Evolutionary conservation across 2,797 vertebrate genomes (phyloP), one percentile per base, ranked within the genome.

Genomic region (Chaenodraco wilsoni): DNA sequence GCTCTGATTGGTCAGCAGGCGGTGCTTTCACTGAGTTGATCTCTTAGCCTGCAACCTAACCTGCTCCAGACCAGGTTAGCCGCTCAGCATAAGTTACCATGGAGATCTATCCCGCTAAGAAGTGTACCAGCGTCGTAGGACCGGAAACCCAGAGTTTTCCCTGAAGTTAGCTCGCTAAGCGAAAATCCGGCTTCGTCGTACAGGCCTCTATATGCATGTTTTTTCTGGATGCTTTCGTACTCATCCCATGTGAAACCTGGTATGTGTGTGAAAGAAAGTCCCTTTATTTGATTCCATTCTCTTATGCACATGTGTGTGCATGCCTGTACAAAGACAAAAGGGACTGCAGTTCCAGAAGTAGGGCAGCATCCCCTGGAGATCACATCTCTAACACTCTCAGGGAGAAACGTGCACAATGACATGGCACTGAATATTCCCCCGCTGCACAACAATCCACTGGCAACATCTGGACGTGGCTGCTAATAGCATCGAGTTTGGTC

Each of bases 341-440:
- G 86, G 84, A 84, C 74, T 52, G 50, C 58, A 81, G 84, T 90
- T 81, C 72, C 70, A 72, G 79, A 92, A 93, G 84, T 91, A 91
- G 92, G 92, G 80, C 91, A 93, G 76, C 77, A 72, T 85, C 76
- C 89, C 84, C 88, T 40, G 52, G 89, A 83, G 84, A 82, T 55
- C 76, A 69, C 69, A 33, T 70, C 78, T 73, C 69, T 78, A 88
- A 73, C 81, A 49, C 81, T 86, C 85, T 78, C 41, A 48, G 85
- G 79, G 84, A 84, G 84, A 78, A 69, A 76, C 72, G 51, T 3
- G 65, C 79, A 83, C 83, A 81, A 78, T 84, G 89, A 79, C 84
- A 81, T 45, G 44, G 81, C 74, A 79, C 69, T 64, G 75, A 84
- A 80, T 73, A 70, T 84, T 88, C 61, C 62, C 71, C 79, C 82